Evolutionary conservation across 2,797 vertebrate species (phyloP), one percentile per base, ranked within the genome.

Genomic region (Phoebastria nigripes): DNA sequence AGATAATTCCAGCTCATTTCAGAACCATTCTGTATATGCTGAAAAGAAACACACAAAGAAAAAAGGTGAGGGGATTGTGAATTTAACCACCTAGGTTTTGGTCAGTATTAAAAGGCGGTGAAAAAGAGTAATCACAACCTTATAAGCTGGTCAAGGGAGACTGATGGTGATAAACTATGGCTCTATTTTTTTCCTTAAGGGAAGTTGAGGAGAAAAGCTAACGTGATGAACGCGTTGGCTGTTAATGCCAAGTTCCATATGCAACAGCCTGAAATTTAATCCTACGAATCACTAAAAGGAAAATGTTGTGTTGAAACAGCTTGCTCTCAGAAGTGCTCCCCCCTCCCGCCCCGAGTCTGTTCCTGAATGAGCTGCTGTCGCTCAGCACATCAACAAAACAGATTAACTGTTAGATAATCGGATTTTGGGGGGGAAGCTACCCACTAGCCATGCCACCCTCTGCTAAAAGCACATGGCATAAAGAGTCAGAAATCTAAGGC

Each of bases 321-420:
- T 89, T 95, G 92, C 84, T 81, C 31, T 74, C 87, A 33, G 41
- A 83, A 74, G 14, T 14, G 29, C 72, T 74, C 35, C 49, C 71
- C 46, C n/a, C 37, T 81, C 82, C 92, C 8, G 2, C 58, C 33
- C 55, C 0, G 4, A 90, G 71, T 12, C 79, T 87, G 79, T 12
- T 95, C 61, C 90, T 87, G 92, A 93, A 94, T 51, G 82, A 96
- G 82, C 89, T 80, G 81, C 92, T 87, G 89, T 26, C 14, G 2
- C 54, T 92, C 88, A 95, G 95, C 87, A 59, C 78, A 93, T 47
- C 91, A 81, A 92, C 91, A 89, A 70, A 89, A 94, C 82, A 95
- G 96, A 94, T 97, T 94, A 97, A 94, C 78, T 66, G 90, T 88
- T 92, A 96, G 93, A 90, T 95, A 97, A 97, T 92, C 91, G 56